phyloP scores from a whole-genome alignment of 2,113 vertebrate genomes.

The Phylloscopus trochilus region DNA sequence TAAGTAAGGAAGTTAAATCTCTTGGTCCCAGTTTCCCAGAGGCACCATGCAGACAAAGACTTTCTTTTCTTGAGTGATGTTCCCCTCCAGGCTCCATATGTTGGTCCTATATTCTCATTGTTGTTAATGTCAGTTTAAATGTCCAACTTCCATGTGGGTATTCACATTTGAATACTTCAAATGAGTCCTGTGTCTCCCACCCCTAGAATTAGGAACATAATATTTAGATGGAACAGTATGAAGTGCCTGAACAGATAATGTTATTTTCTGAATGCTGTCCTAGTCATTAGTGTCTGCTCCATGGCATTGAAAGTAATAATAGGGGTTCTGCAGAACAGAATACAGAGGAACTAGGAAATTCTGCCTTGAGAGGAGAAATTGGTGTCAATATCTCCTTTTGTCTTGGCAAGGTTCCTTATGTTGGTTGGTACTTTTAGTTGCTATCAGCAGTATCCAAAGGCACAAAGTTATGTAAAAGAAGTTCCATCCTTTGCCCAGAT shows the following conservation, averaged over 20 bases:
- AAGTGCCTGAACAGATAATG: background rate
- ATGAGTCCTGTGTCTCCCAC: background rate
- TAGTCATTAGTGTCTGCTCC: background rate
- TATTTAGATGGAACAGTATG: background rate
- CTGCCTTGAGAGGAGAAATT: background rate
- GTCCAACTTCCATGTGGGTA: background rate
- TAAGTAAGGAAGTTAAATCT: background rate
- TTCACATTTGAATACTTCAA: background rate
- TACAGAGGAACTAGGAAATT: background rate
- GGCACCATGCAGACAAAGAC: background rate
- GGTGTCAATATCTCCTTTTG: background rate
- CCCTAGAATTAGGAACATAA: background rate
- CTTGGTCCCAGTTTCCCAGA: background rate
- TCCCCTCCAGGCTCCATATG: background rate
- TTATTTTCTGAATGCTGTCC: background rate
- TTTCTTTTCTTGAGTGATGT: background rate
- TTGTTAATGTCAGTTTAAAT: background rate
- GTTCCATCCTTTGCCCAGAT: slow-evolving; percentile 11
- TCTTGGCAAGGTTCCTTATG: background rate
- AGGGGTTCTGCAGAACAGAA: background rate
- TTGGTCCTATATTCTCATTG: background rate
- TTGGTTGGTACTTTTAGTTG: slow-evolving; percentile 23
- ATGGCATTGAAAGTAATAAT: background rate
- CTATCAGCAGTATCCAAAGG: slow-evolving; percentile 19
- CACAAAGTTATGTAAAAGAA: background rate